Evolutionary conservation across 2,113 vertebrate species (phyloP), one percentile per base, ranked within the genome.

Genomic region (Irena cyanogastra): DNA sequence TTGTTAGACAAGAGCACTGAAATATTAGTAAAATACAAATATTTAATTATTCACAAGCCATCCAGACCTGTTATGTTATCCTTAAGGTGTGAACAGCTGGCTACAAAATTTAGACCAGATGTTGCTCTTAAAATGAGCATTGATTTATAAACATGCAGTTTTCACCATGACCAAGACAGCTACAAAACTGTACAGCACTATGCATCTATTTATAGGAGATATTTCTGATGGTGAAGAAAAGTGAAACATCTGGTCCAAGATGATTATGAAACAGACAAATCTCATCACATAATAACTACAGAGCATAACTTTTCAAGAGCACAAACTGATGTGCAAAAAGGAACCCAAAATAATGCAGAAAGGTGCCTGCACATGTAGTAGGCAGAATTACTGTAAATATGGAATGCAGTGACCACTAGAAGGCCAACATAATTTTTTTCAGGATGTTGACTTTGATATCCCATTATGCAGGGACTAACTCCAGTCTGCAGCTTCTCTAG

Each of bases 61-160:
- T 92, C 35, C 83, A 94, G 83, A 94, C 50, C 77, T 77, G 82
- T 66, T 60, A 81, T 35, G 6, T 72, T 95, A 84, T 89, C 83
- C 86, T 95, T 94, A 94, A 97, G 87, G 95, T 96, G 96, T 89
- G 90, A 96, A 94, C 95, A 96, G 95, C 88, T 93, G 93, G 79
- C 59, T 88, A 80, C 89, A 91, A 95, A 97, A 95, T 91, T 96
- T 50, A 89, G 63, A 90, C 83, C 92, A 97, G 93, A 96, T 97
- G 95, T 87, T 95, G 80, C 77, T 92, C 87, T 97, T 94, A 50
- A 82, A 95, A 87, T 42, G 61, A 93, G 42, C 87, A 89, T 50
- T 57, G 63, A 90, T 94, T 94, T 92, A 93, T 90, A 90, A 89
- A 94, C 63, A 93, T 0, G 3, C 30, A 33, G 50, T 83, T 95